Conservation (phyloP, 2,888 invertebrate species). For the Acanthosepion pharaonis region DNA sequence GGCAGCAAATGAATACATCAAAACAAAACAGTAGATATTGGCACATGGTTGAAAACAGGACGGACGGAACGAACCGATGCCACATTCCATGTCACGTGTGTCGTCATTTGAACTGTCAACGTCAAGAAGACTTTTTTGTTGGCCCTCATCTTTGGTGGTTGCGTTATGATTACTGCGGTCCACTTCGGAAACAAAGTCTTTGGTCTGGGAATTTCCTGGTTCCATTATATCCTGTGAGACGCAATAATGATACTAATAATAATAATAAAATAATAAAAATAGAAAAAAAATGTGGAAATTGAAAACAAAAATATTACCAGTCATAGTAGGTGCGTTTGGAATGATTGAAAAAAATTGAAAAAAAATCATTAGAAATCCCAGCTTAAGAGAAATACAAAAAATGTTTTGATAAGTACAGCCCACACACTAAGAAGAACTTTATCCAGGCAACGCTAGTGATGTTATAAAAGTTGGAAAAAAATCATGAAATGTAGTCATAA, state of each 20-base stretch:
- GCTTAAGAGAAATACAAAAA: no score
- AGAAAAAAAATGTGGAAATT: neutral
- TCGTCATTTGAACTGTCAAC: neutral
- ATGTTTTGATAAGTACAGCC: no score
- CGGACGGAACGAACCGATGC: slow-evolving; percentile 58
- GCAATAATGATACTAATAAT: neutral
- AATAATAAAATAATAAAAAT: slow-evolving; percentile 8
- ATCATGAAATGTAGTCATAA: no score
- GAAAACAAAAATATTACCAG: no score
- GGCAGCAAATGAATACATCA: slow-evolving; percentile 55
- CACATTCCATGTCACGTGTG: slow-evolving; percentile 51
- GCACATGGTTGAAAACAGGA: slow-evolving; percentile 54
- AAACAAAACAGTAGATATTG: slow-evolving; percentile 57
- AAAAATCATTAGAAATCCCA: no score
- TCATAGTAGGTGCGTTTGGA: no score
- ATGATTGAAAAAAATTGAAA: no score
- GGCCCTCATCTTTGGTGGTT: neutral
- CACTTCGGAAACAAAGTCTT: neutral
- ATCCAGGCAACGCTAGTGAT: no score
- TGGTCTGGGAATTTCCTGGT: neutral
- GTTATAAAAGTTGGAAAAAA: no score
- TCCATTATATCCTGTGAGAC: neutral
- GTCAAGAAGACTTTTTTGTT: neutral
- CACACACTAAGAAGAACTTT: no score
- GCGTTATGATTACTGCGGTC: neutral